Base-by-base conservation (phyloP, 2,797 vertebrate species). In the Alca torda region DNA sequence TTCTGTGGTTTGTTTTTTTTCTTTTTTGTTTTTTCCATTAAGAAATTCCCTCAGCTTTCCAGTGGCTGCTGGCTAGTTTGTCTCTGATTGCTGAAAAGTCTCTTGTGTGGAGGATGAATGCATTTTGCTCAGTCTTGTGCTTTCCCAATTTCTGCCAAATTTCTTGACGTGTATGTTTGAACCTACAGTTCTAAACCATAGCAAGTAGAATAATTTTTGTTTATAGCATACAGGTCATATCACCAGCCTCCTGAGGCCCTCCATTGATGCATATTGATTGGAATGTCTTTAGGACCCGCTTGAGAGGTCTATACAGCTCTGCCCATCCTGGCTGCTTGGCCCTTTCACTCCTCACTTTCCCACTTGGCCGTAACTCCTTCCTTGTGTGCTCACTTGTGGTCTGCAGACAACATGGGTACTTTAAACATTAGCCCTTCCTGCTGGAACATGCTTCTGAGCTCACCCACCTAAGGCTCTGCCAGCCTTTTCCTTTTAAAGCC, bases 401-500 rank as follows among this genome's bases (percentile, higher is more conserved):
- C 54, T 95, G 46, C 41, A 37, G 17, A 24, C 59, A 57, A 7
- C 45, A 4, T 3, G 10, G 6, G 19, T 43, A 4, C 68, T 75
- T 61, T 0, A 53, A 41, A 31, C 28, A 16, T 76, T 30, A 87
- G 60, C 48, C 45, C 45, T 84, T 81, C 64, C 50, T 90, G 91
- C 83, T 91, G 72, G 50, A 90, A 35, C 72, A 7, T 5, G 43
- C 25, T 78, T 65, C 56, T 61, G 72, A 90, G 85, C 70, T 84
- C 64, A 72, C 57, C 41, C 30, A 35, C 51, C 61, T 13, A 10
- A 59, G 77, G 25, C 51, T 57, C 50, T 89, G 87, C 56, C 74
- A 92, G 48, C 56, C 59, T 91, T 56, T 85, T 69, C 16, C 48
- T 81, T 92, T 91, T 16, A 79, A 85, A 91, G 14, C 30, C 48